Evolutionary conservation across 2,113 vertebrate species (phyloP).

Genomic region (Aleadryas rufinucha): DNA sequence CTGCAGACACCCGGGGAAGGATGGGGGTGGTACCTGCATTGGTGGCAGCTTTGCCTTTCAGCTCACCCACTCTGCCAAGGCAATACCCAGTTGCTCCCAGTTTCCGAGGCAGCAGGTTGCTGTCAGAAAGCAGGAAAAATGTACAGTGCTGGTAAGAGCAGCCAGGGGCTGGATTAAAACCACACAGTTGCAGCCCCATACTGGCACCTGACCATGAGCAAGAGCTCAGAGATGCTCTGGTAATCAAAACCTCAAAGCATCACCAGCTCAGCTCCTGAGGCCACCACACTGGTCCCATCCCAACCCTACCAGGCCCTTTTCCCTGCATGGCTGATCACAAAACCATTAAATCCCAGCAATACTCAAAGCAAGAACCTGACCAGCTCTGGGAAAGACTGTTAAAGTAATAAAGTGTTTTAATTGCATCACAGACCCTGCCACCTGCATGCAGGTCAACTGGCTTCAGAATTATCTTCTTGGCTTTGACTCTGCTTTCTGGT

Average conservation of each 20-base stretch:
- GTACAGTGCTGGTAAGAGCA: not conserved
- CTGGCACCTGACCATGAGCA: not conserved
- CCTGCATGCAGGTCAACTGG: not conserved
- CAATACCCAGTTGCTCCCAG: not conserved
- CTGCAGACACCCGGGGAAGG: not conserved
- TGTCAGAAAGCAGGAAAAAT: not conserved
- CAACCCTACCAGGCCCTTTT: accelerated
- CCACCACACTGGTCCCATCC: not conserved
- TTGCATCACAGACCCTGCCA: not conserved
- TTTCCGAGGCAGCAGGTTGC: not conserved
- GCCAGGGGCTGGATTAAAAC: not conserved
- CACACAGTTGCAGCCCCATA: not conserved
- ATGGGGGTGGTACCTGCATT: not conserved
- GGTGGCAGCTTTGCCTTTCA: not conserved
- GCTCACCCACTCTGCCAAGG: not conserved
- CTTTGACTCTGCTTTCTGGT: not conserved
- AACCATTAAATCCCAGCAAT: not conserved
- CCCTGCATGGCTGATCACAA: not conserved
- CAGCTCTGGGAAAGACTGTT: not conserved
- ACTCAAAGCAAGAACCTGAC: not conserved
- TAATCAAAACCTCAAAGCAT: not conserved
- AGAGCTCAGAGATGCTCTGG: not conserved
- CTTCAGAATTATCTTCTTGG: not conserved
- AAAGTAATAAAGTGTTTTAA: not conserved
- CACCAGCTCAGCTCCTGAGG: not conserved